These are phyloP conservation scores for Pseudolycoriella hygida DNA, from an alignment of 2,888 invertebrate genomes.

Conservation along the genomic window DNA sequence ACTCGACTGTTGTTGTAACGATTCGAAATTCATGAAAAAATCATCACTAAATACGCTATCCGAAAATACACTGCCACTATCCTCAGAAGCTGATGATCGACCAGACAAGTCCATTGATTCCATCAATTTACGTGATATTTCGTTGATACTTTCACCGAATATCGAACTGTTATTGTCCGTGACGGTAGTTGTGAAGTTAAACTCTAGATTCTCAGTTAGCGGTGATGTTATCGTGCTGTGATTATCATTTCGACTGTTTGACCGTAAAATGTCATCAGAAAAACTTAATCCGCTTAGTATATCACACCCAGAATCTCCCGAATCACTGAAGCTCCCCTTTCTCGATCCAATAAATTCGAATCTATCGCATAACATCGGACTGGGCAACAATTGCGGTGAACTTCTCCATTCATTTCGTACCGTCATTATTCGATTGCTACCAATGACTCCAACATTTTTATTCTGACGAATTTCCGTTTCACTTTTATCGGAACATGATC, in stretches of 20 bases:
- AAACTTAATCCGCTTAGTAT: conserved; percentile 26
- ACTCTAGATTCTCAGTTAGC: neutral
- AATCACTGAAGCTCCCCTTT: conserved; percentile 19
- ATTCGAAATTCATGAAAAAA: neutral
- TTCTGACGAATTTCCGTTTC: conserved; percentile 7
- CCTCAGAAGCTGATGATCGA: neutral
- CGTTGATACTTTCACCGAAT: conserved; percentile 24
- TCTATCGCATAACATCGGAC: no score
- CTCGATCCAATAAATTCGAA: conserved; percentile 4
- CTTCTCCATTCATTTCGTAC: conserved; percentile 15
- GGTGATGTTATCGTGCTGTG: conserved; percentile 7
- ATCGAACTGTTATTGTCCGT: neutral
- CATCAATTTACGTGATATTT: conserved; percentile 28
- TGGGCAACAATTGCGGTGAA: neutral
- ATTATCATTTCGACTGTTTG: conserved; percentile 12
- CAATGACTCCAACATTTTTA: conserved; percentile 17
- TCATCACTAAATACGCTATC: neutral
- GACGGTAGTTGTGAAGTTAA: conserved; percentile 10
- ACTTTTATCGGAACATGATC: conserved; percentile 26
- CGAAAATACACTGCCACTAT: neutral
- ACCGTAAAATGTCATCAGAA: conserved; percentile 22
- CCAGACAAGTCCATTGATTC: conserved; percentile 22
- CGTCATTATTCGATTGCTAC: conserved; percentile 11
- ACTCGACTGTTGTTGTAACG: neutral
- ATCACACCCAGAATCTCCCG: conserved; percentile 21